Percentiles rank a stretch among this genome's conserved stretches.
These are phyloP conservation scores for Equus quagga DNA, from an alignment of 2,113 vertebrate species.

Conservation along the genomic window DNA sequence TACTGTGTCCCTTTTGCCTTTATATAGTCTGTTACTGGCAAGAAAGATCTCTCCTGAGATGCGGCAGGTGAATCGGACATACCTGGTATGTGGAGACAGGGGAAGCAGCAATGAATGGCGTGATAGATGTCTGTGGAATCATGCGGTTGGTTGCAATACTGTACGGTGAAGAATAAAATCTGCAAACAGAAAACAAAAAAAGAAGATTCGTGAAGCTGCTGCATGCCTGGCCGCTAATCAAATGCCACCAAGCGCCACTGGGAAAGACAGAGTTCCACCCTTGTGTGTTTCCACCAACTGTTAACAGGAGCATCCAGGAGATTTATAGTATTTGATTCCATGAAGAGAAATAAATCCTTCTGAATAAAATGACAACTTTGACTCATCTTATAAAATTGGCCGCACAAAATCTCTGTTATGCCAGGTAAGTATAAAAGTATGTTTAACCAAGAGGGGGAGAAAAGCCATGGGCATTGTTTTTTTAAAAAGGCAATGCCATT, in stretches of 20 bases:
- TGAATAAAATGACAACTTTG: background rate
- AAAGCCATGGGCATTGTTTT: background rate
- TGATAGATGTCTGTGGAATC: conserved; percentile 99
- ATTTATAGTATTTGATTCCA: background rate
- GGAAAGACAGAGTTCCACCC: background rate
- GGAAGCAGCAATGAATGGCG: conserved; percentile 98
- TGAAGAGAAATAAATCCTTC: background rate
- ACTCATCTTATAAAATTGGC: background rate
- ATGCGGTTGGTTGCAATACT: conserved; percentile 99
- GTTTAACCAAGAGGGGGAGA: background rate
- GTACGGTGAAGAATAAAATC: conserved; percentile 99
- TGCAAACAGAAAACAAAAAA: conserved; percentile 87
- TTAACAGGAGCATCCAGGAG: background rate
- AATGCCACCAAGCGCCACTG: conserved; percentile 44
- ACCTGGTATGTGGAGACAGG: conserved; percentile 99
- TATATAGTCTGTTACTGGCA: conserved; percentile 45
- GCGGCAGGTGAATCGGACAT: conserved; percentile 83
- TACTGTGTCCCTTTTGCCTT: conserved; percentile 47
- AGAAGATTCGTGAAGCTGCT: conserved; percentile 80
- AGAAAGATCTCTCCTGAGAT: conserved; percentile 55
- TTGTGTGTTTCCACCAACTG: background rate
- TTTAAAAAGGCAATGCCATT: background rate
- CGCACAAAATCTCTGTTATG: background rate
- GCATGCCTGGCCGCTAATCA: conserved; percentile 56
- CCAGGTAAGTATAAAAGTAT: background rate